A percentile compares a stretch with the other conserved stretches of the same genome.
Conservation (phyloP, 2,113 vertebrate species). For the Pomatorhinus ruficollis region DNA sequence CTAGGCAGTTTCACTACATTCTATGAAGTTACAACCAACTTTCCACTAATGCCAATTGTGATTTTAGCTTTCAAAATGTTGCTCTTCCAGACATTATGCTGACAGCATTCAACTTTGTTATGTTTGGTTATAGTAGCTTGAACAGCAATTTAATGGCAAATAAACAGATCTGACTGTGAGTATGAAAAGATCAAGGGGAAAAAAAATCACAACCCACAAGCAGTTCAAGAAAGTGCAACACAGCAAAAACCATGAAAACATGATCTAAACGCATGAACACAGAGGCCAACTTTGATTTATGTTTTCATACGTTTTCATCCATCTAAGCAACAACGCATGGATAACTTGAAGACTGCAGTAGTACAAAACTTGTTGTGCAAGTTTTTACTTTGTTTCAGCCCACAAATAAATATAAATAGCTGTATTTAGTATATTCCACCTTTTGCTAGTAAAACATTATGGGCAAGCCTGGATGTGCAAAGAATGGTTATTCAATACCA, state of each 20-base stretch:
- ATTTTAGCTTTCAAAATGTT: not conserved
- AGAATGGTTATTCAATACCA: not conserved
- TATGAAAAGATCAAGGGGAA: not conserved
- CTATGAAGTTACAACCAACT: not conserved
- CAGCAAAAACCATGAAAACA: not conserved
- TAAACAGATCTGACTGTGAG: slow-evolving; percentile 34
- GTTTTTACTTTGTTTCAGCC: not conserved
- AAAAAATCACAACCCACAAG: not conserved
- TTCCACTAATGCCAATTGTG: not conserved
- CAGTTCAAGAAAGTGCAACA: slow-evolving; percentile 37
- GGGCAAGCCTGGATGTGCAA: not conserved
- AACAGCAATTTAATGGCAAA: slow-evolving; percentile 45
- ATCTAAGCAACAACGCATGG: not conserved
- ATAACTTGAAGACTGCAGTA: not conserved
- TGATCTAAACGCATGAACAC: not conserved
- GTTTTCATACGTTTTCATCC: not conserved
- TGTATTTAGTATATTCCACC: not conserved
- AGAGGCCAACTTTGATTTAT: not conserved
- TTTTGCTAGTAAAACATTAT: not conserved
- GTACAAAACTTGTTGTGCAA: not conserved
- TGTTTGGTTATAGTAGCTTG: slow-evolving; percentile 29
- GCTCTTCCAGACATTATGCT: not conserved
- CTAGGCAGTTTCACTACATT: not conserved
- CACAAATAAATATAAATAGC: not conserved
- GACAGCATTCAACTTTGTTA: not conserved